Percentiles rank a stretch among this genome's conserved stretches.
phyloP scores from a whole-genome alignment of 2,888 invertebrate genomes.

The Gymnoscelis rufifasciata region DNA sequence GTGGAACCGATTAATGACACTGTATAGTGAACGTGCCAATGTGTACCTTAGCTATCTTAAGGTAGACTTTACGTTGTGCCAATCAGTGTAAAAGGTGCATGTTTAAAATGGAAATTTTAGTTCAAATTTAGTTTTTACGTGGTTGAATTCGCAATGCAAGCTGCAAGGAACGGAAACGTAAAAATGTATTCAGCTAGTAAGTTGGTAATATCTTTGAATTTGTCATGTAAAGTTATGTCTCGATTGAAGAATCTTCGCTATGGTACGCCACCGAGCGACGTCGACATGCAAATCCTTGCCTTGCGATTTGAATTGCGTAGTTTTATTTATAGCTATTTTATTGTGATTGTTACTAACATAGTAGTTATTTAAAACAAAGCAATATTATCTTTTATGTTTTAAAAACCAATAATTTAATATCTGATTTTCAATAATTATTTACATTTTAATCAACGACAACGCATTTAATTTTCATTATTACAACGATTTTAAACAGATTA shows the following conservation, averaged over 20 bases:
- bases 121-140: neutral
- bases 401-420: no score
- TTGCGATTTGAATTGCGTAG: neutral
- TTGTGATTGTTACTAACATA: constrained; percentile 10
- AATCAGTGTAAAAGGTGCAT: constrained; percentile 13
- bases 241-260: neutral
- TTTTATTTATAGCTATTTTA: neutral
- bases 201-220: neutral
- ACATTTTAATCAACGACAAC: no score
- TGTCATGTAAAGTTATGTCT: neutral
- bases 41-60: constrained; percentile 4
- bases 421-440: no score
- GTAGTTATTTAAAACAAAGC: neutral
- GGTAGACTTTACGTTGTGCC: constrained; percentile 13
- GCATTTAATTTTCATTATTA: constrained; percentile 14
- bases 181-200: neutral
- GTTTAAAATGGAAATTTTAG: constrained; percentile 1
- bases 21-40: constrained; percentile 61
- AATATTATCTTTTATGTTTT: constrained; percentile 13
- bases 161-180: neutral
- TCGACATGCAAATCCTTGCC: neutral
- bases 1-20: constrained; percentile 53
- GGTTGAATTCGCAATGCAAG: neutral
- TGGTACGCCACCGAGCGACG: no score
- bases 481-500: constrained; percentile 14